Evolutionary conservation across 2,797 vertebrate species (phyloP).

Genomic region (Pantherophis vulpinus): DNA sequence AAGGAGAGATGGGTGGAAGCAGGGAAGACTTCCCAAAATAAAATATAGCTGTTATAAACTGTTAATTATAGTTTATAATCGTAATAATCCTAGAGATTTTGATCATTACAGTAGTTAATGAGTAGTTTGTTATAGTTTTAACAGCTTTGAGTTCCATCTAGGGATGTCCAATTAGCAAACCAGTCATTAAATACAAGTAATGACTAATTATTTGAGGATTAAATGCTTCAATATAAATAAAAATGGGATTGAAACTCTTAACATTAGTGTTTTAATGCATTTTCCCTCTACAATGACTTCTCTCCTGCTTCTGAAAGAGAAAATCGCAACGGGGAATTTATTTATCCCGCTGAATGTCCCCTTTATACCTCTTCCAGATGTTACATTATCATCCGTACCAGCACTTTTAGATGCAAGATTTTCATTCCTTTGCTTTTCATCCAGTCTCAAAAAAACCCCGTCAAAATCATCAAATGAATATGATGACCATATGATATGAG

Average conservation of each 20-base stretch:
- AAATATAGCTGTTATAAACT: constrained; percentile 63
- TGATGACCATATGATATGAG: background rate
- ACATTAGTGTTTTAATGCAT: constrained; percentile 56
- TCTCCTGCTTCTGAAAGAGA: constrained; percentile 43
- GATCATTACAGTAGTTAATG: constrained; percentile 70
- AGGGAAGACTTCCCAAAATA: constrained; percentile 48
- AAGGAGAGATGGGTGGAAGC: constrained; percentile 24
- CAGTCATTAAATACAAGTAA: constrained; percentile 70
- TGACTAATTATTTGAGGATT: constrained; percentile 70
- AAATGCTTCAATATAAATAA: constrained; percentile 74
- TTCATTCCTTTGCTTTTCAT: constrained; percentile 4
- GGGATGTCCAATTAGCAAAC: constrained; percentile 68
- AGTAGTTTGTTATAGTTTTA: constrained; percentile 65
- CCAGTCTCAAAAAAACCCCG: background rate
- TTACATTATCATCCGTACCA: constrained; percentile 47
- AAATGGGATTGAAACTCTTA: constrained; percentile 62
- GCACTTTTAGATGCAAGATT: constrained; percentile 46
- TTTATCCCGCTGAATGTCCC: constrained; percentile 39
- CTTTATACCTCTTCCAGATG: constrained; percentile 54
- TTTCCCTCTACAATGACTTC: constrained; percentile 49
- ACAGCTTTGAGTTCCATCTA: constrained; percentile 62
- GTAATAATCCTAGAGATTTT: constrained; percentile 67
- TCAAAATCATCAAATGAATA: background rate
- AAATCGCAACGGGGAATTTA: constrained; percentile 51
- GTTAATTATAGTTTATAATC: constrained; percentile 67